phyloP scores from a whole-genome alignment of 2,888 invertebrate genomes.

The Calliopum simillimum region DNA sequence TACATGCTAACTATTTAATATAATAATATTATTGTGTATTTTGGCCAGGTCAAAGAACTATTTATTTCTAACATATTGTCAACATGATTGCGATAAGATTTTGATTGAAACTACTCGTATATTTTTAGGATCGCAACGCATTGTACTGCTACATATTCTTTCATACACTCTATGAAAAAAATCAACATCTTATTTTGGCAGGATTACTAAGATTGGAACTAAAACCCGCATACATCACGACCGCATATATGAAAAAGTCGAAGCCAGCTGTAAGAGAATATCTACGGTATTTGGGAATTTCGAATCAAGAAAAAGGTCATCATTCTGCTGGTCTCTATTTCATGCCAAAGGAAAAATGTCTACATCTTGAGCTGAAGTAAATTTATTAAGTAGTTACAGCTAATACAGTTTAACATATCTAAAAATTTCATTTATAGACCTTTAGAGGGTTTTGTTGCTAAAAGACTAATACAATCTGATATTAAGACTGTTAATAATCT shows the following conservation, averaged over 20 bases:
- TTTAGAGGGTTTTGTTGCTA: constrained; percentile 17
- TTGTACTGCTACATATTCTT: constrained; percentile 18
- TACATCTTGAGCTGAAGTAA: constrained; percentile 30
- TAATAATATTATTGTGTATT: too few relatives aligned
- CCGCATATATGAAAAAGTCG: constrained; percentile 18
- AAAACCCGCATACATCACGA: constrained; percentile 13
- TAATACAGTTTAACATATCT: background rate
- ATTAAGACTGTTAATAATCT: constrained; percentile 14
- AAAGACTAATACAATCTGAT: constrained; percentile 10
- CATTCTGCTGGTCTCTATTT: constrained; percentile 29
- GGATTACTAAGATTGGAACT: constrained; percentile 12
- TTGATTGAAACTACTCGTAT: too few relatives aligned
- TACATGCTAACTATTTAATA: too few relatives aligned
- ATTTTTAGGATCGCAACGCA: constrained; percentile 19
- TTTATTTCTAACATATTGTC: too few relatives aligned
- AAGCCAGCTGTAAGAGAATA: constrained; percentile 1
- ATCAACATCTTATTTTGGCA: background rate
- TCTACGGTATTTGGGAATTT: constrained; percentile 23
- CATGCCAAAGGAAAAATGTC: constrained; percentile 23
- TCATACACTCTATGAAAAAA: background rate
- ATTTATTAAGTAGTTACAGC: background rate
- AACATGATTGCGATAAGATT: too few relatives aligned
- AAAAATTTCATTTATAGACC: background rate
- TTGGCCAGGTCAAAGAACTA: too few relatives aligned
- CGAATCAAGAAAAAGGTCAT: background rate